Evolutionary conservation across 2,888 invertebrate genomes (phyloP).

Genomic region (Lasius fuliginosus): DNA sequence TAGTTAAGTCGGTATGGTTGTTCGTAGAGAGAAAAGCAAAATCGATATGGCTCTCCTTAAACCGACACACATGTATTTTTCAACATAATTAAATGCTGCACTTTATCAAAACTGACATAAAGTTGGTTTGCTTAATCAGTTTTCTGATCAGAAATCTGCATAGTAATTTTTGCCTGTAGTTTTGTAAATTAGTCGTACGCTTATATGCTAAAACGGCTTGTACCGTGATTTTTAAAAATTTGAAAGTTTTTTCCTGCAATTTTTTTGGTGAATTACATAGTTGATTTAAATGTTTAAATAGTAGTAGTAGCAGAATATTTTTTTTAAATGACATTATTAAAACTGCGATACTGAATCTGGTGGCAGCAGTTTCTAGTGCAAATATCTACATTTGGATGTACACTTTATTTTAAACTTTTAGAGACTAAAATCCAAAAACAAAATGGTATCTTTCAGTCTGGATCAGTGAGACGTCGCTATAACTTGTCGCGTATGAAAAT

Average conservation of each 20-base stretch:
- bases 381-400: not conserved
- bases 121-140: not conserved
- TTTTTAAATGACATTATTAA: not conserved
- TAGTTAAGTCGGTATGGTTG: conserved; percentile 30
- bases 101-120: not conserved
- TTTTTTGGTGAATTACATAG: no score
- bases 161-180: not conserved
- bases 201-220: not conserved
- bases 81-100: not conserved
- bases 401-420: not conserved
- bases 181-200: not conserved
- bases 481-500: conserved; percentile 56
- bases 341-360: not conserved
- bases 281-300: no score
- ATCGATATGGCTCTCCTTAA: not conserved
- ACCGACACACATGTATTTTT: not conserved
- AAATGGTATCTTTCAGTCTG: not conserved
- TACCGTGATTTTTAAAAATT: not conserved
- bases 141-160: not conserved
- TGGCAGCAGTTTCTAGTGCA: not conserved
- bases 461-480: conserved; percentile 39
- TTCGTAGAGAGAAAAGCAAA: not conserved
- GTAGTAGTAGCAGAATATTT: not conserved
- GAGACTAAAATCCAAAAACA: not conserved
- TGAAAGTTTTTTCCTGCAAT: not conserved